Base-by-base conservation (phyloP, 1,140 invertebrate species). In the Stegodyphus dumicola region DNA sequence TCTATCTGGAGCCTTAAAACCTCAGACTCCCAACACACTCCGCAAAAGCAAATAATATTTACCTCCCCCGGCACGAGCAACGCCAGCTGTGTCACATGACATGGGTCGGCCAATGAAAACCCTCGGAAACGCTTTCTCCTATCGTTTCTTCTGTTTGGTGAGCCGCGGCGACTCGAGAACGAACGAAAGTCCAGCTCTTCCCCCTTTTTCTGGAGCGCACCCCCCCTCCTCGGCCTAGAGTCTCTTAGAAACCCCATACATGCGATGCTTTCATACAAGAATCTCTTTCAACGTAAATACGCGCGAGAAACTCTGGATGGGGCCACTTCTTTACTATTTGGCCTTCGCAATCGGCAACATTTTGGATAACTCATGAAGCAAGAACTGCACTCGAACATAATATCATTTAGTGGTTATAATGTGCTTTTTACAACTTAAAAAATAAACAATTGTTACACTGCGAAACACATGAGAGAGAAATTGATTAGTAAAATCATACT, bases 101-200 rank as follows among this genome's bases (percentile, higher is more conserved):
- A 17, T 17, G n/a, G 6, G 15, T 17, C 48, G 15, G 17, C 71
- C 71, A 74, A 74, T 74, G 51, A 74, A 53, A 53, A 74, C n/a
- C 71, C 71, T 9, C n/a, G 7, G 71, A 74, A 74, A 74, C 77
- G 18, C 77, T 80, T 67, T 70, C 77, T 80, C 77, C 77, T 80
- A 80, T 80, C 77, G 77, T 80, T 80, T 80, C 77, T 80, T 70
- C 77, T 80, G 77, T 80, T 80, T 80, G 77, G 77, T 80, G 77
- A 80, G 77, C 52, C 67, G 77, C 69, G 67, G 77, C 70, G 77
- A 71, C 7, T 54, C 11, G 7, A 56, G 71, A 74, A 56, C 52
- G 71, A 74, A 74, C 71, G 71, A 74, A 54, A 74, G 71, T 74
- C 51, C 71, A 15, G 51, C 52, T 54, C 52, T 18, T 52, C 53